A percentile compares a stretch with the other conserved stretches of the same genome.
These are phyloP conservation scores for Cerceris ruficornis DNA, from an alignment of 2,888 invertebrate genomes.

Conservation along the genomic window DNA sequence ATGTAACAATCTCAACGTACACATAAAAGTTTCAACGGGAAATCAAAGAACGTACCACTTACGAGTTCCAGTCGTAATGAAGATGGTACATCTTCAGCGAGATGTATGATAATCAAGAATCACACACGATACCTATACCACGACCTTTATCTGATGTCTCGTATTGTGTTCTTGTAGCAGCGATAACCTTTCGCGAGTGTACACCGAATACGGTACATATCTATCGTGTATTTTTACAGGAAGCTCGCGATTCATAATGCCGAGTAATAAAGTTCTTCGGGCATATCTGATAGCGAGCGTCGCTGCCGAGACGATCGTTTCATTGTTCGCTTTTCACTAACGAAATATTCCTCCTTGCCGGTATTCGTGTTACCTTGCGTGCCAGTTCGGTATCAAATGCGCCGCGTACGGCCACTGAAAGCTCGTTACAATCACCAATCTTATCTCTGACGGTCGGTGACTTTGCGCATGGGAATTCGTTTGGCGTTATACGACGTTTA, in stretches of 20 bases:
- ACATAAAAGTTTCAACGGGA: no score
- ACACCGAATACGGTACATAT: slow-evolving; percentile 45
- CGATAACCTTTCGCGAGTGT: slow-evolving; percentile 60
- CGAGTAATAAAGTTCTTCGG: slow-evolving; percentile 65
- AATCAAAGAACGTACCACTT: no score
- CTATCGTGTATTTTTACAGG: slow-evolving; percentile 61
- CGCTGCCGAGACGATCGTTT: slow-evolving; percentile 39
- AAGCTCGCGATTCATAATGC: slow-evolving; percentile 59
- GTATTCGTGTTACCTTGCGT: slow-evolving; percentile 16
- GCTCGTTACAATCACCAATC: background rate
- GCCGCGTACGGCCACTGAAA: background rate
- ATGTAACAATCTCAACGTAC: no score
- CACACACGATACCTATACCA: slow-evolving; percentile 29
- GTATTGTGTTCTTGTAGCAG: slow-evolving; percentile 55
- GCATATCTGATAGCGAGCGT: slow-evolving; percentile 59
- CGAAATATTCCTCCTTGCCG: slow-evolving; percentile 19
- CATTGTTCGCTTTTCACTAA: slow-evolving; percentile 48
- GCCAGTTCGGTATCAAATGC: background rate
- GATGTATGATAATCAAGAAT: slow-evolving; percentile 62
- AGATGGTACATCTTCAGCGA: slow-evolving; percentile 53
- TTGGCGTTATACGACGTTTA: background rate
- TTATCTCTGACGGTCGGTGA: slow-evolving; percentile 1
- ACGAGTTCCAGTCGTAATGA: slow-evolving; percentile 28
- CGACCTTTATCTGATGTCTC: slow-evolving; percentile 57
- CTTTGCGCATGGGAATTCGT: background rate